A percentile compares a stretch with the other conserved stretches of the same genome.
Conservation (phyloP, 2,113 vertebrate species). For the Toxotes jaculatrix region DNA sequence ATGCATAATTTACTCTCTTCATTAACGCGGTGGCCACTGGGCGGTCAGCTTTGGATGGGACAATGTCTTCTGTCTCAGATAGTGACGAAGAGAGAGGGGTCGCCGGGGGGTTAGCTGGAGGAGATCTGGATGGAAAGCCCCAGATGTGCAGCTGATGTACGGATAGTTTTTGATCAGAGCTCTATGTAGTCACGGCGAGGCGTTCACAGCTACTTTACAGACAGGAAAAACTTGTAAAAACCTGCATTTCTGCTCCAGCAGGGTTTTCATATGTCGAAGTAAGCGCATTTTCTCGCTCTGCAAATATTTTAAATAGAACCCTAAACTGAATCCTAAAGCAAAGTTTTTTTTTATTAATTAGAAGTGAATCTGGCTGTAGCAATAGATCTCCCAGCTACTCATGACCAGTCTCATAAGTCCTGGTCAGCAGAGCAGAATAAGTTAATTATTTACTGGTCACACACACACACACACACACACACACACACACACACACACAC, state of each 20-base stretch:
- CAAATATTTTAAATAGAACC: not conserved
- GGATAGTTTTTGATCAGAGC: conserved; percentile 16
- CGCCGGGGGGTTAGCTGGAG: conserved; percentile 71
- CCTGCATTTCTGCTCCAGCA: not conserved
- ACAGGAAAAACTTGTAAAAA: not conserved
- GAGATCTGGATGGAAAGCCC: conserved; percentile 35
- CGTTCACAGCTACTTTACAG: not conserved
- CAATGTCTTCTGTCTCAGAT: conserved; percentile 76
- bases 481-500: conserved; percentile 86
- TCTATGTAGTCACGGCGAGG: not conserved
- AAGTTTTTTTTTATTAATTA: conserved; percentile 49
- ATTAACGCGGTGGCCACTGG: conserved; percentile 78
- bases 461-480: conserved; percentile 87
- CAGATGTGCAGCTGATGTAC: conserved; percentile 67
- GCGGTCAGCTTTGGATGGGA: conserved; percentile 77
- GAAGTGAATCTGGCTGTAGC: conserved; percentile 77
- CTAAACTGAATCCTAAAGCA: not conserved
- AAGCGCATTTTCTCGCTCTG: not conserved
- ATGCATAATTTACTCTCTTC: conserved; percentile 86
- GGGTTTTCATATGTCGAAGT: not conserved
- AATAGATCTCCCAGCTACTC: conserved; percentile 86
- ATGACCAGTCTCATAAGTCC: conserved; percentile 93
- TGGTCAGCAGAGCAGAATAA: conserved; percentile 97
- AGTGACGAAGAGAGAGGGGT: conserved; percentile 69
- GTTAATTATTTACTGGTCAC: conserved; percentile 99